Evolutionary conservation across 2,888 invertebrate species (phyloP), one percentile per base, ranked within the genome.

Genomic region (Harpalus rufipes): DNA sequence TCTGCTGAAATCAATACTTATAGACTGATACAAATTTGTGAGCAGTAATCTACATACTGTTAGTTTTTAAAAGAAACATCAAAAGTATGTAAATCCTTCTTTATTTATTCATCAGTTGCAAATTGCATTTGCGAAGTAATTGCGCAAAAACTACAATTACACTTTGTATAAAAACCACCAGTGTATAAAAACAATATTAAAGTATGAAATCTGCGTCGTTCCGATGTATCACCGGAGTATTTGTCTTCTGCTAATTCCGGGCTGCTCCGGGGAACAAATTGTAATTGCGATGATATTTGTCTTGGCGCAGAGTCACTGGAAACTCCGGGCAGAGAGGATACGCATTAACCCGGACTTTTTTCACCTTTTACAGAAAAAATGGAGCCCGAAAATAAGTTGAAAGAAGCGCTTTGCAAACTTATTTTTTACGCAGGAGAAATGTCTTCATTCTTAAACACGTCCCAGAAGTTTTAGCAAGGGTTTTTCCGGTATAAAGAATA

Each of bases 221-320:
- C 32, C 32, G 65, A 81, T 51, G 18, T 81, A 56, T 81, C 65
- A 68, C 58, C 7, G 68, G 72, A 68, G 68, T 81, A 81, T 81
- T 81, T 72, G 81, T 81, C 68, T 61, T 41, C 14, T 41, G 44
- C 68, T 81, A 81, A 81, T 81, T 65, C 58, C 12, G 12, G 21
- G 78, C 21, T 12, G n/a, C 25, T 41, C 56, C 68, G 68, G 68
- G 68, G 65, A 72, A 81, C 81, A 81, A 81, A 81, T 81, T 81
- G 81, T 81, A 81, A 81, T 81, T 81, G 81, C 72, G 72, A 12
- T 68, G 44, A 25, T 56, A 81, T 81, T 81, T 81, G 81, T 81
- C 81, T 81, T 81, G 56, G 68, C 80, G 10, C n/a, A 6, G 59
- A 10, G 58, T 56, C 44, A 61, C 21, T n/a, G 18, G 25, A 21